Conservation (phyloP, 2,797 vertebrate species). For the Alfaro cultratus region DNA sequence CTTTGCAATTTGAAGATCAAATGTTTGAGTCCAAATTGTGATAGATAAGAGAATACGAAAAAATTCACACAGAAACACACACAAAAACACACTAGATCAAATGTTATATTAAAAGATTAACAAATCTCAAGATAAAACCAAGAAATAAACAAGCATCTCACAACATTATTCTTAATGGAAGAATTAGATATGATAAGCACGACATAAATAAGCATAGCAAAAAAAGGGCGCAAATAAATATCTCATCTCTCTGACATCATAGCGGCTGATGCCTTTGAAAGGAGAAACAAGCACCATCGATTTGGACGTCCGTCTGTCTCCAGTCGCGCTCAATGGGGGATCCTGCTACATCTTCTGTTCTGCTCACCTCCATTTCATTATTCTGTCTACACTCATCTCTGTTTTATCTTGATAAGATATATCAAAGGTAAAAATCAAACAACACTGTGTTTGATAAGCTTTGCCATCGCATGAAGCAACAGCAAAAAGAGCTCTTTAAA, state of each 20-base stretch:
- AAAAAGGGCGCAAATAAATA: conserved; percentile 44
- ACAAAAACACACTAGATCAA: conserved; percentile 18
- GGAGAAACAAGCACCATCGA: conserved; percentile 54
- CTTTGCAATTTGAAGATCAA: conserved; percentile 19
- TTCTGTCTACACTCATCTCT: conserved; percentile 45
- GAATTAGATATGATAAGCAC: conserved; percentile 33
- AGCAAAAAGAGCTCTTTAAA: conserved; percentile 18
- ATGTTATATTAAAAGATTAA: conserved; percentile 21
- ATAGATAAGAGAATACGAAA: conserved; percentile 35
- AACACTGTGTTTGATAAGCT: conserved; percentile 45
- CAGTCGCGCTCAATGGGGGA: conserved; percentile 58
- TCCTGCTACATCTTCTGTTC: conserved; percentile 40
- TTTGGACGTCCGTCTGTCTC: conserved; percentile 63
- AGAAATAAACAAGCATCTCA: conserved; percentile 36
- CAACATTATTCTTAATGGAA: conserved; percentile 36
- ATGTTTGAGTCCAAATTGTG: conserved; percentile 36
- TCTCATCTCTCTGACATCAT: conserved; percentile 55
- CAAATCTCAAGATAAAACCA: conserved; percentile 32
- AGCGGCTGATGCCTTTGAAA: conserved; percentile 54
- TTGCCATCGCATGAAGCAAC: conserved; percentile 34
- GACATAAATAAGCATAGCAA: conserved; percentile 15
- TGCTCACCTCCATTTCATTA: conserved; percentile 56
- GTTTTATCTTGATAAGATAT: conserved; percentile 60
- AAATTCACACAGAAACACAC: conserved; percentile 28
- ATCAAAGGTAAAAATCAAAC: conserved; percentile 52